Conservation (phyloP, 2,113 vertebrate species). For the Takifugu flavidus region DNA sequence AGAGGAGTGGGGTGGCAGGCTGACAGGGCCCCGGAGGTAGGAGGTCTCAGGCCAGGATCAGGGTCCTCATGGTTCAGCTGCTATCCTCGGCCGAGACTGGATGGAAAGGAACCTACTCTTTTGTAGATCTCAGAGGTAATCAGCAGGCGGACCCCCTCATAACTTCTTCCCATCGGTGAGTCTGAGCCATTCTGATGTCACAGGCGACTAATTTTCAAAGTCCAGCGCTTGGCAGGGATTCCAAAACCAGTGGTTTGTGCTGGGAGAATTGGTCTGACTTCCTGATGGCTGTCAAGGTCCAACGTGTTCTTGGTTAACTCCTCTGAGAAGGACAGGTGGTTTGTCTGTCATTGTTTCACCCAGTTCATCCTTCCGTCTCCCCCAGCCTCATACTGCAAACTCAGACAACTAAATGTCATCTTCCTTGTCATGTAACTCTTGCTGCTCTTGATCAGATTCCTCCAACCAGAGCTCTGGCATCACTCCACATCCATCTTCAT, state of each 20-base stretch:
- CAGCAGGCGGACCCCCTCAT: not conserved
- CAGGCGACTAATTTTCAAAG: slow-evolving; percentile 15
- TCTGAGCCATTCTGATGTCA: slow-evolving; percentile 13
- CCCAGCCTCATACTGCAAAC: slow-evolving; percentile 26
- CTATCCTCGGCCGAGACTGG: slow-evolving; percentile 25
- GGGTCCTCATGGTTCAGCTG: slow-evolving; percentile 49
- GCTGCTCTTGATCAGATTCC: slow-evolving; percentile 15
- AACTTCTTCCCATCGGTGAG: not conserved
- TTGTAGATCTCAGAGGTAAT: slow-evolving; percentile 15
- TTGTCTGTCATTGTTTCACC: slow-evolving; percentile 34
- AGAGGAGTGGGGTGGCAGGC: slow-evolving; percentile 57
- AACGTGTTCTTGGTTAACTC: too few species aligned
- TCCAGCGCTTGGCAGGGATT: slow-evolving; percentile 15
- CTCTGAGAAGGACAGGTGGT: slow-evolving; percentile 24
- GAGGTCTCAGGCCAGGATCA: slow-evolving; percentile 47
- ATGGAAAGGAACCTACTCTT: slow-evolving; percentile 6
- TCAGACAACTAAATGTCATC: slow-evolving; percentile 56
- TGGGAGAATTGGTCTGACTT: not conserved
- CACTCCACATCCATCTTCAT: slow-evolving; percentile 38
- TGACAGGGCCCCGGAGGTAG: slow-evolving; percentile 27
- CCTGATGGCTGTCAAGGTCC: too few species aligned
- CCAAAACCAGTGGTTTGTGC: slow-evolving; percentile 10
- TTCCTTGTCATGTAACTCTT: slow-evolving; percentile 41
- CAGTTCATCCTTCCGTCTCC: slow-evolving; percentile 10
- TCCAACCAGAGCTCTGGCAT: slow-evolving; percentile 51